These are phyloP conservation scores for Cephalotes varians DNA, from an alignment of 2,888 invertebrate genomes.

Conservation along the genomic window DNA sequence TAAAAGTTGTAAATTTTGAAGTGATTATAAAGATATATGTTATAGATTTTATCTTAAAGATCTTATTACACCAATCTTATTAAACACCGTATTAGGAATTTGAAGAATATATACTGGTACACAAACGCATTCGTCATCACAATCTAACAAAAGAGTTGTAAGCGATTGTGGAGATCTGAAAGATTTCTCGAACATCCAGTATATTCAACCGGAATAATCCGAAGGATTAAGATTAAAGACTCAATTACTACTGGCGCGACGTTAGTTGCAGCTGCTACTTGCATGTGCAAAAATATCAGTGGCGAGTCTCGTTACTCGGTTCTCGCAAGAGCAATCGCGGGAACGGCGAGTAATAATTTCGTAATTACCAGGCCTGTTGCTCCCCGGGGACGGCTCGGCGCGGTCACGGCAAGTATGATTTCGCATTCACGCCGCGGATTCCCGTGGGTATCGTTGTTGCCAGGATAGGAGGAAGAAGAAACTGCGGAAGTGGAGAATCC, in stretches of 20 bases:
- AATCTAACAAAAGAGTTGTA: conserved; percentile 2
- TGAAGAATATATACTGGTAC: neutral
- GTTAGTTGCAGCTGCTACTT: neutral
- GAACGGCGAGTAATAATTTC: conserved; percentile 42
- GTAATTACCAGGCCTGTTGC: conserved; percentile 47
- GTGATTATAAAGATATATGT: neutral
- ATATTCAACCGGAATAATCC: neutral
- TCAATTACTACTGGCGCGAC: conserved; percentile 9
- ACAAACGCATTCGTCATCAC: neutral
- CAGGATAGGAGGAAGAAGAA: conserved; percentile 23
- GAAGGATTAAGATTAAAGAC: neutral
- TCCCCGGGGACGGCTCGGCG: conserved; percentile 34
- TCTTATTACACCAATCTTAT: neutral
- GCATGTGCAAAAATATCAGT: conserved; percentile 13
- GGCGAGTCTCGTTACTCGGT: conserved; percentile 10
- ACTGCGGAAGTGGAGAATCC: conserved; percentile 14
- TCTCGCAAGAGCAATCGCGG: conserved; percentile 20
- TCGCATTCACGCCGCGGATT: conserved; percentile 59
- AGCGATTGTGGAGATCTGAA: no score
- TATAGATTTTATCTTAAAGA: neutral
- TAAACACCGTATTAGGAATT: neutral
- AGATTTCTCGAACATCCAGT: neutral
- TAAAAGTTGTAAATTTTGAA: neutral
- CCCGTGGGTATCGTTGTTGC: conserved; percentile 58
- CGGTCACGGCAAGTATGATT: conserved; percentile 61